These are phyloP conservation scores for Okamejei kenojei DNA, from an alignment of 2,797 vertebrate species.

Conservation along the genomic window DNA sequence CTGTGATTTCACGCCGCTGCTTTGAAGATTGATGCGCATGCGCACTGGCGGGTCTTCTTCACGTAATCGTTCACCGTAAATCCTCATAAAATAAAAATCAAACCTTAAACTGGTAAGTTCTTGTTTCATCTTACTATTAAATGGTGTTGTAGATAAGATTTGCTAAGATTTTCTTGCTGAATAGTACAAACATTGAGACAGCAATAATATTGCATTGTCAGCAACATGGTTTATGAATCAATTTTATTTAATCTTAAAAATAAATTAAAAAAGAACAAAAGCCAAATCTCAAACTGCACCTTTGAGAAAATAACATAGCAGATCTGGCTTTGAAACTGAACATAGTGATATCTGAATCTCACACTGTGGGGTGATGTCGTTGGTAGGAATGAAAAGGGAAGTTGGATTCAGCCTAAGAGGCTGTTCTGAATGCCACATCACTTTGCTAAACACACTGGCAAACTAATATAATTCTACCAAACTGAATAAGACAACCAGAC, in stretches of 20 bases:
- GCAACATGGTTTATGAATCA: not conserved
- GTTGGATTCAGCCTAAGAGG: not conserved
- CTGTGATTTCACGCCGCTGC: too few species aligned
- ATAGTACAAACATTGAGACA: not conserved
- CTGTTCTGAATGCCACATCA: not conserved
- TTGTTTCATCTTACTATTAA: too few species aligned
- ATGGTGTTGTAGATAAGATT: not conserved
- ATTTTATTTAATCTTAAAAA: not conserved
- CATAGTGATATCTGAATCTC: not conserved
- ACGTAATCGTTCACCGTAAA: too few species aligned
- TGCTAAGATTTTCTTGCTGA: too few species aligned
- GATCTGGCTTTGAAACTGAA: not conserved
- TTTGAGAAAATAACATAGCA: not conserved
- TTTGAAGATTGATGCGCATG: too few species aligned
- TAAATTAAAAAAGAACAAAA: not conserved
- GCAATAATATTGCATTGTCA: not conserved
- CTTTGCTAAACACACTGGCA: not conserved
- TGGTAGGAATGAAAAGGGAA: not conserved
- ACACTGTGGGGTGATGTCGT: not conserved
- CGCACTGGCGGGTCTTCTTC: too few species aligned
- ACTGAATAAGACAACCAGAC: too few species aligned
- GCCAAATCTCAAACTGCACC: not conserved
- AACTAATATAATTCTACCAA: too few species aligned
- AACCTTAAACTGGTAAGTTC: too few species aligned
- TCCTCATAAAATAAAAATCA: too few species aligned